Evolutionary conservation across 2,797 vertebrate genomes (phyloP).

Genomic region (Myotis myotis): DNA sequence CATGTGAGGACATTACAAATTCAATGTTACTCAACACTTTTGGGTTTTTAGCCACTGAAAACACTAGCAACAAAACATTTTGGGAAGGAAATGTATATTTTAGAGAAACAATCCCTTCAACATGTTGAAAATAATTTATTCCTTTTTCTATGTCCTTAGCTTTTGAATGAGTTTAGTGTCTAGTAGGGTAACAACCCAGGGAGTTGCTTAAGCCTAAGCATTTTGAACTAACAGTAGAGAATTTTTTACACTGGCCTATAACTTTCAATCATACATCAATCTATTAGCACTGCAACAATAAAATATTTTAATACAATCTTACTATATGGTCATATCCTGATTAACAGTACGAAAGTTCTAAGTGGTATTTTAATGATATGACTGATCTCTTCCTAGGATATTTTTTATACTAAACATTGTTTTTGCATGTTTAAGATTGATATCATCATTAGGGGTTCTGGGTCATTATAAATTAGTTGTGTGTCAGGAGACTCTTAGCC

Average conservation of each 20-base stretch:
- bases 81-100: background rate
- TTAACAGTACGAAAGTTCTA: background rate
- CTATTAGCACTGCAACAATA: background rate
- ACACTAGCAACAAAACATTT: background rate
- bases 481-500: background rate
- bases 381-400: background rate
- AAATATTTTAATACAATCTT: background rate
- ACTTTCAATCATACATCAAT: background rate
- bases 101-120: background rate
- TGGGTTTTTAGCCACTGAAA: background rate
- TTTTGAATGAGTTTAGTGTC: background rate
- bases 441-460: background rate
- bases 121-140: background rate
- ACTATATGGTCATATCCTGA: background rate
- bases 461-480: background rate
- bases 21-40: background rate
- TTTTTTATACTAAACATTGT: conserved; percentile 36
- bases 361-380: background rate
- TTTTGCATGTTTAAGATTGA: background rate
- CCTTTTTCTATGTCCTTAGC: background rate
- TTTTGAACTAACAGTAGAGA: background rate
- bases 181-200: background rate
- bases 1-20: background rate
- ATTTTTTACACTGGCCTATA: background rate
- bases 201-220: background rate